phyloP scores from a whole-genome alignment of 2,888 invertebrate genomes.

The Limulus polyphemus region DNA sequence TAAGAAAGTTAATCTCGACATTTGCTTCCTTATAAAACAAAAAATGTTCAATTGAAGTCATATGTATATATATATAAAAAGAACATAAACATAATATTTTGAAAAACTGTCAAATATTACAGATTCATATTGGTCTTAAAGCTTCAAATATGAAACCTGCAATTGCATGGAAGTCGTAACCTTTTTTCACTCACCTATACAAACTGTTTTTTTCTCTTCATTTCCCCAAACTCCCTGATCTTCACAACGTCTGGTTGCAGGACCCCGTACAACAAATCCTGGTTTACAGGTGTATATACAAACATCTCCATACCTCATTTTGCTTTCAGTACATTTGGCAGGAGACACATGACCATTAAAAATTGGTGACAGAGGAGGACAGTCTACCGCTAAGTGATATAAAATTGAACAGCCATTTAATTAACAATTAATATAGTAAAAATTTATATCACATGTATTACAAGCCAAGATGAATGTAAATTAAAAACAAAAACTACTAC shows the following conservation, averaged over 20 bases:
- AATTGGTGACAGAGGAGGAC: conserved; percentile 42
- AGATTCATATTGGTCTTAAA: no score
- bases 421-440: no score
- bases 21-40: no score
- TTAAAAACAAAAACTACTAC: no score
- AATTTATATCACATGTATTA: no score
- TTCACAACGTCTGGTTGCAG: conserved; percentile 43
- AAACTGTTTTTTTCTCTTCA: conserved; percentile 40
- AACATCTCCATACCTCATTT: conserved; percentile 46
- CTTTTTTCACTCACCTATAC: conserved; percentile 39
- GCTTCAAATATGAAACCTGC: neutral
- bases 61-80: no score
- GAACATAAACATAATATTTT: no score
- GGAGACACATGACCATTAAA: conserved; percentile 46
- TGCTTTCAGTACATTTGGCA: conserved; percentile 42
- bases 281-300: conserved; percentile 48
- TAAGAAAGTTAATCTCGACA: no score
- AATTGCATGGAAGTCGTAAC: neutral
- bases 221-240: conserved; percentile 47
- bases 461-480: no score
- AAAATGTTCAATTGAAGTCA: no score
- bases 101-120: no score
- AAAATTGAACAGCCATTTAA: no score
- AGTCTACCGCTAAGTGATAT: conserved; percentile 34
- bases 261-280: conserved; percentile 48